Evolutionary conservation across 1,140 invertebrate species (phyloP).

Genomic region (Neodiprion pinetum): DNA sequence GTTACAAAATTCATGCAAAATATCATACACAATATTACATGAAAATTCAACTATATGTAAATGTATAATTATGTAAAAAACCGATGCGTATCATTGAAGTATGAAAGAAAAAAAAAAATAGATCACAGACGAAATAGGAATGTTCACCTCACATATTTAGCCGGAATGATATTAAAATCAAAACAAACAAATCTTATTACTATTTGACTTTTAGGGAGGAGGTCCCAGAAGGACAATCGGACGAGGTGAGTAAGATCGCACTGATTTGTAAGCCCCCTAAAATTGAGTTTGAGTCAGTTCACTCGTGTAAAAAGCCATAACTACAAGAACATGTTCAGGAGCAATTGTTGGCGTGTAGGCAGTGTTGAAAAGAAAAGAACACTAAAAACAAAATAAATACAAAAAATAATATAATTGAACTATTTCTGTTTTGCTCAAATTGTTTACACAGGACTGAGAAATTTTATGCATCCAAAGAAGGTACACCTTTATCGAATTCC

Average conservation of each 20-base stretch:
- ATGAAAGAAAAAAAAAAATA: background rate
- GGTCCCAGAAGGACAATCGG: constrained; percentile 49
- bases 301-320: too few species aligned
- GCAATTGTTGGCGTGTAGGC: too few species aligned
- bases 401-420: too few species aligned
- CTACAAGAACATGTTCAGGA: too few species aligned
- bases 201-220: constrained; percentile 43
- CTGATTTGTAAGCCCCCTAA: constrained; percentile 49
- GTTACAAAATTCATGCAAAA: constrained; percentile 6
- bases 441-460: too few species aligned
- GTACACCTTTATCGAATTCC: too few species aligned
- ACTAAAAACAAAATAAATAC: too few species aligned
- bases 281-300: constrained; percentile 44
- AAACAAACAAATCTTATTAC: background rate
- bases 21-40: background rate
- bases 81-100: too few species aligned
- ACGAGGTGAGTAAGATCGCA: constrained; percentile 48
- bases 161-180: background rate
- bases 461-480: too few species aligned
- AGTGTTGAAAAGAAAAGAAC: too few species aligned
- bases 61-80: too few species aligned
- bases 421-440: too few species aligned
- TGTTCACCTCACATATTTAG: background rate
- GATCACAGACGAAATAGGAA: constrained; percentile 2
- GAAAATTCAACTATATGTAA: background rate